Evolutionary conservation across 2,888 invertebrate genomes (phyloP).

Genomic region (Rotaria macrura): DNA sequence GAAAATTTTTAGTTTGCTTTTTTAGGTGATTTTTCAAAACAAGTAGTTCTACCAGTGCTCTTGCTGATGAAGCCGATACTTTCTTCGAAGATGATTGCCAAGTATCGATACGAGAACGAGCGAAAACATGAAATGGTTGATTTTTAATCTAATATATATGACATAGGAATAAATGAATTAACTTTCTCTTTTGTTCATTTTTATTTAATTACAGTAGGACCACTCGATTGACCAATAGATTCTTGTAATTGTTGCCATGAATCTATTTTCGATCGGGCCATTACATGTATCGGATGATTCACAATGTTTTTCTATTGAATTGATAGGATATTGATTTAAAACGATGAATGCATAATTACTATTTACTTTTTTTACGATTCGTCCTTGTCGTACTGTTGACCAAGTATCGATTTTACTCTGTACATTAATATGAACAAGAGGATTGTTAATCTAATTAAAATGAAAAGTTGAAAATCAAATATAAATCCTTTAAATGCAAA

Average conservation of each 20-base stretch:
- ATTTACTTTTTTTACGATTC: not conserved
- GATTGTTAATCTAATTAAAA: not conserved
- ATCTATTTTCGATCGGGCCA: not conserved
- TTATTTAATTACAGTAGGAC: no score
- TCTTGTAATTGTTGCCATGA: not conserved
- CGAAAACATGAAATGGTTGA: not conserved
- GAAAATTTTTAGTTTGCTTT: no score
- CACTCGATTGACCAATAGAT: not conserved
- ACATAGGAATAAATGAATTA: not conserved
- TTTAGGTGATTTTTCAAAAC: no score
- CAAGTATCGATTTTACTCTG: not conserved
- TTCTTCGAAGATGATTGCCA: not conserved
- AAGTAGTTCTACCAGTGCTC: no score
- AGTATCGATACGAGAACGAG: not conserved
- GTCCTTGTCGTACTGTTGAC: not conserved
- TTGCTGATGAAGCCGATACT: not conserved
- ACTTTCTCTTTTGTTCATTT: no score
- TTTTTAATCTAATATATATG: not conserved
- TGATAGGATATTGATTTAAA: not conserved
- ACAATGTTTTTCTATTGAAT: not conserved
- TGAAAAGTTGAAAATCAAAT: not conserved
- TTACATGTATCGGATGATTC: no score
- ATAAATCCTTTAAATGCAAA: not conserved
- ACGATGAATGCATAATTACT: not conserved
- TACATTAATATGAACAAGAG: not conserved